Conservation (phyloP, 2,113 vertebrate genomes). For the Pampusana beccarii region DNA sequence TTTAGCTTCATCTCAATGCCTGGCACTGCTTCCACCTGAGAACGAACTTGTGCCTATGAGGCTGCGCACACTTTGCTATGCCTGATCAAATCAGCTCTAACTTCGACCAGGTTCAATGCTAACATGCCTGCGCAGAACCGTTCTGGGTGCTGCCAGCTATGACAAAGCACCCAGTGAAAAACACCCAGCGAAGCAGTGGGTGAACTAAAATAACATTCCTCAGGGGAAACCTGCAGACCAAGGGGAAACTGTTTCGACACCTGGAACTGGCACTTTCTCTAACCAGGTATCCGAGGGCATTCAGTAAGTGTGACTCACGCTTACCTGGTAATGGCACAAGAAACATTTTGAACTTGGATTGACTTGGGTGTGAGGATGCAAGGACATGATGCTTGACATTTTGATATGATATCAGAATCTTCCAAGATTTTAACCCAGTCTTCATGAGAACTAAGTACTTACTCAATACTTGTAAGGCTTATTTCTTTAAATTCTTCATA, state of each 20-base stretch:
- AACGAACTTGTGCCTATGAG: background rate
- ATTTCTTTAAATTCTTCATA: background rate
- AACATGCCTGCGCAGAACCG: fast-evolving
- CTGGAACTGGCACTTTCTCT: background rate
- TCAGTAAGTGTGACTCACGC: too few relatives aligned
- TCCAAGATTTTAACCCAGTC: background rate
- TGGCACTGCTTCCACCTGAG: background rate
- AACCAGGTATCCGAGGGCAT: background rate
- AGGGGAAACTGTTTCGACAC: background rate
- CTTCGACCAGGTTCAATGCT: background rate
- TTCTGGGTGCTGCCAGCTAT: fast-evolving
- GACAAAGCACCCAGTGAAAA: background rate
- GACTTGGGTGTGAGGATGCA: background rate
- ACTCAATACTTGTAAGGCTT: background rate
- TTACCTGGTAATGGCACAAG: fast-evolving
- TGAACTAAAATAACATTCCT: background rate
- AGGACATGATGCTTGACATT: background rate
- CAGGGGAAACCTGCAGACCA: fast-evolving
- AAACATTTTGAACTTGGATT: background rate
- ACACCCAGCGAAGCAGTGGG: fast-evolving
- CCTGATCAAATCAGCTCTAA: background rate
- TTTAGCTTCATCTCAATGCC: background rate
- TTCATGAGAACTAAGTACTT: background rate
- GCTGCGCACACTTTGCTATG: fast-evolving
- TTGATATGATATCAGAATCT: fast-evolving